Evolutionary conservation across 2,797 vertebrate genomes (phyloP).

Genomic region (Phoxinus dragarum): DNA sequence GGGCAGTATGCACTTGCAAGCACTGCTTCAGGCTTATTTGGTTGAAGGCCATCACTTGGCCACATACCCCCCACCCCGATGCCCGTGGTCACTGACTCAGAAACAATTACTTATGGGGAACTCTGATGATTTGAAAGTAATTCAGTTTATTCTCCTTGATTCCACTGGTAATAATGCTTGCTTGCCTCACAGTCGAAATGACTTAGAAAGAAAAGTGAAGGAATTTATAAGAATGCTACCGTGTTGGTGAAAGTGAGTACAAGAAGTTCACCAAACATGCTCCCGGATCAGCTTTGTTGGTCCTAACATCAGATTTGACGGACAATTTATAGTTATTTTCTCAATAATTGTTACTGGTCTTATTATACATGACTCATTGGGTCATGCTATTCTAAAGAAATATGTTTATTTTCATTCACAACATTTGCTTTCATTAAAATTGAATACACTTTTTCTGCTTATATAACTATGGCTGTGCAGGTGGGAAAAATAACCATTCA

Average conservation of each 20-base stretch:
- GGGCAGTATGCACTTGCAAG: conserved; percentile 47
- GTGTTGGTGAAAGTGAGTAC: neutral
- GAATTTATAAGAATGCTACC: conserved; percentile 56
- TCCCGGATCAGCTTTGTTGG: neutral
- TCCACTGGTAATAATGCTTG: conserved; percentile 80
- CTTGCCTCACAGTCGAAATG: conserved; percentile 65
- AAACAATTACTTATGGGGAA: conserved; percentile 77
- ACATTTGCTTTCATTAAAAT: conserved; percentile 13
- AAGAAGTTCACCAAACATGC: neutral
- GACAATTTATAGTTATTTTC: neutral
- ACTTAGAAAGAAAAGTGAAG: conserved; percentile 55
- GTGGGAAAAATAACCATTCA: conserved; percentile 9
- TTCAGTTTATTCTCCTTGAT: conserved; percentile 82
- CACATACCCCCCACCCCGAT: conserved; percentile 49
- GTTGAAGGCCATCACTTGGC: conserved; percentile 25
- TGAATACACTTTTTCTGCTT: neutral
- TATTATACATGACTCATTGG: neutral
- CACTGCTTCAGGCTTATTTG: conserved; percentile 53
- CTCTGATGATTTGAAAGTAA: conserved; percentile 81
- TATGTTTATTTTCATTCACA: conserved; percentile 1
- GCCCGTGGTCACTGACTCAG: conserved; percentile 78
- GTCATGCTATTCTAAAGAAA: neutral
- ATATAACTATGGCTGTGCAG: neutral
- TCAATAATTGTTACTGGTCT: neutral
- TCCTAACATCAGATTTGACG: neutral